Evolutionary conservation across 2,888 invertebrate genomes (phyloP).

Genomic region (Coremacera marginata): DNA sequence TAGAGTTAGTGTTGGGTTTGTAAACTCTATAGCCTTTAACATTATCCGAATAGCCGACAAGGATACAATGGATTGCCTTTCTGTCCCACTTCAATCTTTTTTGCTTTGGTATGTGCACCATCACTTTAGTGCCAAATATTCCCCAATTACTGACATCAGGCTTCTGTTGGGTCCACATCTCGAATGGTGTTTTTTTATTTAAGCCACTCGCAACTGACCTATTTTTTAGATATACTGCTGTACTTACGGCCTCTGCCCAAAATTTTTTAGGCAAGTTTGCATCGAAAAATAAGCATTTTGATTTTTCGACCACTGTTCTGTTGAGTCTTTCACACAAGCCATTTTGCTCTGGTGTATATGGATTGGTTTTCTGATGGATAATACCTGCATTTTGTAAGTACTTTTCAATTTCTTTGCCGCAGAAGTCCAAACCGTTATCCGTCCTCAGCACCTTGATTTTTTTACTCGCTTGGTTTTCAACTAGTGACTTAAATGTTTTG

Average conservation of each 20-base stretch:
- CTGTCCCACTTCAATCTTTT: not conserved
- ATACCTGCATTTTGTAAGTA: not conserved
- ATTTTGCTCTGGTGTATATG: not conserved
- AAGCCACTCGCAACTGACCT: no score
- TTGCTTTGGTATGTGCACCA: constrained; percentile 3
- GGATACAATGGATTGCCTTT: not conserved
- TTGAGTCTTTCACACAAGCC: not conserved
- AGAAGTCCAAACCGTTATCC: constrained; percentile 9
- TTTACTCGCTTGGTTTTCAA: constrained; percentile 27
- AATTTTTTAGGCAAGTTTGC: not conserved
- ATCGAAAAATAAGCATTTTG: not conserved
- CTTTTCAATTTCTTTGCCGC: not conserved
- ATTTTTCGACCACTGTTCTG: not conserved
- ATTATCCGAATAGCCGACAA: not conserved
- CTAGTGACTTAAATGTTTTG: constrained; percentile 26
- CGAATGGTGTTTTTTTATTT: not conserved
- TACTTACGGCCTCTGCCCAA: not conserved
- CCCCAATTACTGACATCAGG: not conserved
- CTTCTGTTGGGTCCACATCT: not conserved
- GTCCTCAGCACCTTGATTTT: constrained; percentile 28
- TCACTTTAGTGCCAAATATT: not conserved
- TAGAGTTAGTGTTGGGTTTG: not conserved
- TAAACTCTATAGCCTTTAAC: not conserved
- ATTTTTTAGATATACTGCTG: not conserved
- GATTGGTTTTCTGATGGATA: constrained; percentile 5